A percentile compares a stretch with the other conserved stretches of the same genome.
phyloP scores from a whole-genome alignment of 1,140 invertebrate genomes.

The Berghia stephanieae region DNA sequence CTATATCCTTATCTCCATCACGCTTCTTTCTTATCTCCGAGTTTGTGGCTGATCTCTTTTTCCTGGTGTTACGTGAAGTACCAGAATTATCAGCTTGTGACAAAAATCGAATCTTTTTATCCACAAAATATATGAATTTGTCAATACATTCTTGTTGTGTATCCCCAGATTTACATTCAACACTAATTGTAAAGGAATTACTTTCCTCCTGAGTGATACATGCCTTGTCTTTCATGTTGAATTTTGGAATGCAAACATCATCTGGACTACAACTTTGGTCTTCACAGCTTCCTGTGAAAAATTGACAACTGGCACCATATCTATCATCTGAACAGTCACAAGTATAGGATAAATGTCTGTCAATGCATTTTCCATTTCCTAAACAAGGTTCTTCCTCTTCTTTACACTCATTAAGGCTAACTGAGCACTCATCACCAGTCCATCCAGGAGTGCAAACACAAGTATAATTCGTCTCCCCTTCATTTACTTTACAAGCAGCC shows the following conservation, averaged over 20 bases:
- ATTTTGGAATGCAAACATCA: slow-evolving; percentile 6
- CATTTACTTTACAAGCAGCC: slow-evolving; percentile 35
- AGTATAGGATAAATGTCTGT: neutral
- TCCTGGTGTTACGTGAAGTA: too few species aligned
- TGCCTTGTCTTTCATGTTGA: neutral
- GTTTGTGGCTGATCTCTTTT: too few species aligned
- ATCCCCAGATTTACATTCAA: too few species aligned
- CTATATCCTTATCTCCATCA: too few species aligned
- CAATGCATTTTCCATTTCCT: neutral
- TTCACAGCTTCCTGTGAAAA: neutral
- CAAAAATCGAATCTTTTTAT: too few species aligned
- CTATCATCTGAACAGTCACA: neutral
- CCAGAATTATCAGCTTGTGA: too few species aligned
- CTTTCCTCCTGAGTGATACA: too few species aligned
- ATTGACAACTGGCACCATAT: neutral
- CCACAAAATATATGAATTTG: too few species aligned
- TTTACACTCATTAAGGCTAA: slow-evolving; percentile 54
- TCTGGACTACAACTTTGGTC: neutral
- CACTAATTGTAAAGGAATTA: too few species aligned
- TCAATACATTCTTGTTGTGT: too few species aligned
- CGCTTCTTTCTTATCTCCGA: too few species aligned
- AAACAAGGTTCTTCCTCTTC: neutral
- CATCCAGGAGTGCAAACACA: slow-evolving; percentile 55
- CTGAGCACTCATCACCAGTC: slow-evolving; percentile 58
- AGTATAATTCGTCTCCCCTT: slow-evolving; percentile 26